These are phyloP conservation scores for Cisticola juncidis DNA, from an alignment of 2,113 vertebrate species.

Conservation along the genomic window DNA sequence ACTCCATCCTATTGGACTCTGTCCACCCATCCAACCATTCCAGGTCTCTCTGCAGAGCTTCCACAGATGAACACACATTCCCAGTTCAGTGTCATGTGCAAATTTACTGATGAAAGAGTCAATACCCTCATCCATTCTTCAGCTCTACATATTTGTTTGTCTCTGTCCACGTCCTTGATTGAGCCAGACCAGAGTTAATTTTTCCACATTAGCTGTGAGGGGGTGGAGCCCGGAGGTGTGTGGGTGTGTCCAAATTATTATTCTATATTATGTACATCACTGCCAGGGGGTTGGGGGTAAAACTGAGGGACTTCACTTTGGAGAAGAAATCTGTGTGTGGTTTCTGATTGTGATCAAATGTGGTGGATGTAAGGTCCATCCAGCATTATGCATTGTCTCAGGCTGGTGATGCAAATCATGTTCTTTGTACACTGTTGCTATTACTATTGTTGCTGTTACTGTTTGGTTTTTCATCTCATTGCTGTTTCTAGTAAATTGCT, in stretches of 20 bases:
- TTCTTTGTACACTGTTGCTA: neutral
- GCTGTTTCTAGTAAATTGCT: neutral
- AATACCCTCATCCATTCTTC: neutral
- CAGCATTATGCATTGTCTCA: neutral
- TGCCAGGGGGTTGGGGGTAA: fast-evolving
- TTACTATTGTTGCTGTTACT: neutral
- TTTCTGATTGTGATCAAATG: neutral
- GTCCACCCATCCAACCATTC: neutral
- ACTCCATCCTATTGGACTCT: fast-evolving
- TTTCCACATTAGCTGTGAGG: neutral
- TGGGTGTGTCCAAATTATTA: fast-evolving
- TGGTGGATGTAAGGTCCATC: fast-evolving
- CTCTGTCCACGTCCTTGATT: neutral
- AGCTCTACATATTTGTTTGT: neutral
- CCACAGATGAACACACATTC: fast-evolving
- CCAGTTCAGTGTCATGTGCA: neutral
- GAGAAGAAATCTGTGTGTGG: neutral
- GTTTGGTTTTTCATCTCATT: neutral
- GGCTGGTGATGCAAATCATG: neutral
- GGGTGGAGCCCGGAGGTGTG: fast-evolving
- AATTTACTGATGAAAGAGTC: neutral
- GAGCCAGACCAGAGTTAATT: neutral
- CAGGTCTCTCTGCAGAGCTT: neutral
- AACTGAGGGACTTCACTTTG: neutral
- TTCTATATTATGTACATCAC: neutral